A percentile compares a stretch with the other conserved stretches of the same genome.
phyloP scores from a whole-genome alignment of 1,140 invertebrate species.

The Leguminivora glycinivorella region DNA sequence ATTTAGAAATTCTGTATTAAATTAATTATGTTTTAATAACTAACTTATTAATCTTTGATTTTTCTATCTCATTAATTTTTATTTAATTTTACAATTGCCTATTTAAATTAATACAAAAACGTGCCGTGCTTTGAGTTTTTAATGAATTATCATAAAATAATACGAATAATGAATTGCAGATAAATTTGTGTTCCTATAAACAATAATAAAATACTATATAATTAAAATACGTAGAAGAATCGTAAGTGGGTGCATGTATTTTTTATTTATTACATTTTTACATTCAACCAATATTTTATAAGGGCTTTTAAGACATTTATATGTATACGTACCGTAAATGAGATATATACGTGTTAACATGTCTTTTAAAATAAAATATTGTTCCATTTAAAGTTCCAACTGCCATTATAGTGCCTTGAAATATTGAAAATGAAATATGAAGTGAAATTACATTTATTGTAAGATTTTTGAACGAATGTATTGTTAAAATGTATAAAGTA shows the following conservation, averaged over 20 bases:
- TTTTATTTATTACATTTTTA: constrained; percentile 27
- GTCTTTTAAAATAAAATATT: background rate
- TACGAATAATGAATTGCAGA: too few species aligned
- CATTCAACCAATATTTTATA: background rate
- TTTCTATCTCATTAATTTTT: too few species aligned
- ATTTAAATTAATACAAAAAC: too few species aligned
- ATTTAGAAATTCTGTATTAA: background rate
- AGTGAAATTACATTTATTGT: constrained; percentile 5
- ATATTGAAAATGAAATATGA: background rate
- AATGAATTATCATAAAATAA: too few species aligned
- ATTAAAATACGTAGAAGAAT: background rate
- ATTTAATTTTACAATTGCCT: too few species aligned
- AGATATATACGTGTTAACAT: background rate
- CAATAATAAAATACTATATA: background rate
- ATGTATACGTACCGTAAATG: background rate
- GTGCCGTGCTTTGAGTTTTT: too few species aligned
- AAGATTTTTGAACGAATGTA: background rate
- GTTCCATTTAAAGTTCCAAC: background rate
- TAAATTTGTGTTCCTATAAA: background rate
- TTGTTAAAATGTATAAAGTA: background rate
- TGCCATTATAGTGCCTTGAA: constrained; percentile 11
- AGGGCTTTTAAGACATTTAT: background rate
- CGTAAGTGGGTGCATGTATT: constrained; percentile 23
- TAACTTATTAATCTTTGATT: too few species aligned
- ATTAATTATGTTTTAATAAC: too few species aligned